phyloP scores from a whole-genome alignment of 2,113 vertebrate genomes.

The Hydropotes inermis region DNA sequence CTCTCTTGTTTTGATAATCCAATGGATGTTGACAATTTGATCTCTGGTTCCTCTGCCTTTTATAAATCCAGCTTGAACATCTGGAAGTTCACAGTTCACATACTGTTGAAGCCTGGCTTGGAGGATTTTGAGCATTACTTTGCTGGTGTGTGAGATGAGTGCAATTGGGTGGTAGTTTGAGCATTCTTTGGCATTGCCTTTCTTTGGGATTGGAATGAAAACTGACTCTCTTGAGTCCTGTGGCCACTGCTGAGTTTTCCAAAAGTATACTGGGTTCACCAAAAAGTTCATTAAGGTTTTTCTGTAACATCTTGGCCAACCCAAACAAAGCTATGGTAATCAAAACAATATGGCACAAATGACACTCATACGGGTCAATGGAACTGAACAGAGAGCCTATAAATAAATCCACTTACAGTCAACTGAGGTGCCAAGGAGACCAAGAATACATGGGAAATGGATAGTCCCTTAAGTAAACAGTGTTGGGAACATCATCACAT shows the following conservation, averaged over 20 bases:
- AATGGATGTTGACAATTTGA: not conserved
- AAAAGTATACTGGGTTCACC: not conserved
- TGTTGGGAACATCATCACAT: not conserved
- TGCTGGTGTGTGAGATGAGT: not conserved
- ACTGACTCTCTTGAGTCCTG: not conserved
- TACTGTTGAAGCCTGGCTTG: not conserved
- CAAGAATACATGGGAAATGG: not conserved
- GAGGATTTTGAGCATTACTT: not conserved
- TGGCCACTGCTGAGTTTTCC: not conserved
- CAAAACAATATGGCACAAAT: not conserved
- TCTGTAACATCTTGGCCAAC: not conserved
- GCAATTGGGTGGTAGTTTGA: not conserved
- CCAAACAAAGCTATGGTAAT: not conserved
- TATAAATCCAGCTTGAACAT: not conserved
- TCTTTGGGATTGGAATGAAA: not conserved
- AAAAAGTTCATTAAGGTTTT: not conserved
- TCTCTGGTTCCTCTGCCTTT: not conserved
- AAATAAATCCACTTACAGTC: not conserved
- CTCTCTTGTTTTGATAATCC: not conserved
- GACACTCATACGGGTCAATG: not conserved
- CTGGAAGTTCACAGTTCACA: rapidly evolving
- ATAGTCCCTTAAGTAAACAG: not conserved
- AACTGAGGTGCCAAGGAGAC: not conserved
- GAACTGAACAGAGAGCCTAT: not conserved
- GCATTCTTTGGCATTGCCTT: not conserved